Evolutionary conservation across 2,113 vertebrate species (phyloP).

Genomic region (Ailurus styani): DNA sequence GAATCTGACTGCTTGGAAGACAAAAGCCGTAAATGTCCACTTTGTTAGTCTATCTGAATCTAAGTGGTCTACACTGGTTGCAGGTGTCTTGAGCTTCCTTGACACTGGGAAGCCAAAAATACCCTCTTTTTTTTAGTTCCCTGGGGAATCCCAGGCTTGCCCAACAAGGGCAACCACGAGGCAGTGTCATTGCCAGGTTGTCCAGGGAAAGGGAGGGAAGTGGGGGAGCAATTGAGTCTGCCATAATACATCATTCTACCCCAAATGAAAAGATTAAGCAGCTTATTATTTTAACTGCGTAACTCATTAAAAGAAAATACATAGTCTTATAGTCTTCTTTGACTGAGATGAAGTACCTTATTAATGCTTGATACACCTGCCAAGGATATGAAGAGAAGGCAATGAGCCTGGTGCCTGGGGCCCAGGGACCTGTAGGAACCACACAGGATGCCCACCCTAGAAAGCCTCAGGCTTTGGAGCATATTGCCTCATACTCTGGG

Average conservation of each 20-base stretch:
- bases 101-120: background rate
- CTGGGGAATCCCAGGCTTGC: background rate
- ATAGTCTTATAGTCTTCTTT: conserved; percentile 44
- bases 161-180: background rate
- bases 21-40: background rate
- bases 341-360: conserved; percentile 63
- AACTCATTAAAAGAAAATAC: conserved; percentile 58
- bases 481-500: background rate
- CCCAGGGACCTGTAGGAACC: background rate
- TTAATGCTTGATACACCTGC: conserved; percentile 69
- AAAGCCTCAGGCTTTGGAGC: background rate
- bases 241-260: background rate
- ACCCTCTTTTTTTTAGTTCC: no score
- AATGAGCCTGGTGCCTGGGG: background rate
- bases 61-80: background rate
- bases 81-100: background rate
- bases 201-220: background rate
- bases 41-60: background rate
- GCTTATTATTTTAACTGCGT: conserved; percentile 61
- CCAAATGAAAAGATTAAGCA: conserved; percentile 37
- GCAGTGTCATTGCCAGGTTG: background rate
- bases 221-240: background rate
- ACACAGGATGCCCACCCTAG: background rate
- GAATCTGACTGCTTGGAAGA: background rate
- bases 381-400: conserved; percentile 44